phyloP scores from a whole-genome alignment of 2,113 vertebrate genomes.

The Montifringilla adamsi region DNA sequence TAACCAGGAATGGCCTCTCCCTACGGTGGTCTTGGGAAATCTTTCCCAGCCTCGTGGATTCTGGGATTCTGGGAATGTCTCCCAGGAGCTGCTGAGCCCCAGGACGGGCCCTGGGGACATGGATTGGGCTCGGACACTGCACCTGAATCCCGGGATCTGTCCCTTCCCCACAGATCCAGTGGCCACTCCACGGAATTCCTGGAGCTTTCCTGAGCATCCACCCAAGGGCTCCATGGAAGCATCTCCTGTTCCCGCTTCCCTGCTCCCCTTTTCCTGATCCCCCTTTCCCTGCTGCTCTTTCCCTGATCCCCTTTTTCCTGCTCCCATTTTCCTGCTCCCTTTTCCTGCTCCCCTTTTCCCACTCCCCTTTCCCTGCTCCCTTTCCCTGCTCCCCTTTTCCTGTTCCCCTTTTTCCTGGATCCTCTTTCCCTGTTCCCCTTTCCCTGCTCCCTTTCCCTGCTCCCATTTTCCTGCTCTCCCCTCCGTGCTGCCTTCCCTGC shows the following conservation, averaged over 20 bases:
- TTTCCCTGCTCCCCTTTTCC: no score
- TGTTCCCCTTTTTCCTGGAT: no score
- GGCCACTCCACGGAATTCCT: background rate
- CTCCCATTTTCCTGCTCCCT: background rate
- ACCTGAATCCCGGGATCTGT: background rate
- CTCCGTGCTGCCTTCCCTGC: no score
- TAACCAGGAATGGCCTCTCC: background rate
- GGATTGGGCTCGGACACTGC: accelerated
- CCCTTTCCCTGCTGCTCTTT: no score
- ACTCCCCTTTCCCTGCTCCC: background rate
- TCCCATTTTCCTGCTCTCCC: background rate
- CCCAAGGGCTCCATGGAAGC: background rate
- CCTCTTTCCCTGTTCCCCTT: no score
- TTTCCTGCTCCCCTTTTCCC: accelerated
- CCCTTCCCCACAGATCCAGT: accelerated
- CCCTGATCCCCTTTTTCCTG: no score
- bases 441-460: no score
- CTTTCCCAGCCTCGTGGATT: background rate
- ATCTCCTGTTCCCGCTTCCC: background rate
- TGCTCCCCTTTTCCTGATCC: background rate
- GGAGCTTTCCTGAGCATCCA: background rate
- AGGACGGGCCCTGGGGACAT: background rate
- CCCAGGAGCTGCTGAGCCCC: background rate
- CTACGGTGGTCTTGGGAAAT: accelerated
- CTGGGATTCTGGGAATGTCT: background rate